Percentiles rank a stretch among this genome's conserved stretches.
Evolutionary conservation across 1,140 invertebrate genomes (phyloP).

Genomic region (Galleria mellonella): DNA sequence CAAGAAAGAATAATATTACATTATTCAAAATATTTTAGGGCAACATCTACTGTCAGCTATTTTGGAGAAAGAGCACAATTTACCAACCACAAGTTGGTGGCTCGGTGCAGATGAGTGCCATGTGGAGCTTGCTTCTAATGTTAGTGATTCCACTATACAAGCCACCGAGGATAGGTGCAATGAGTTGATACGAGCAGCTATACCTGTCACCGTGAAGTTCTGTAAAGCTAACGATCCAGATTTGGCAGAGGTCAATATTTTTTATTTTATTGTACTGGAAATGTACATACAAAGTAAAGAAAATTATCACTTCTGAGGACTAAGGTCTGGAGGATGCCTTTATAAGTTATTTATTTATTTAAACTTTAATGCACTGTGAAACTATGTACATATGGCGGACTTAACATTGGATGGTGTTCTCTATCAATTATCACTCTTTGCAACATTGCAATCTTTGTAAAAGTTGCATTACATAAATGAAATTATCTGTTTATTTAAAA

Average conservation of each 20-base stretch:
- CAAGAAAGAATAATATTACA: neutral
- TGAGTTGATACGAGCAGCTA: slow-evolving; percentile 77
- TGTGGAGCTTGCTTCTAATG: slow-evolving; percentile 77
- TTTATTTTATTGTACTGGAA: neutral
- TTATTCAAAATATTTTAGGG: slow-evolving; percentile 63
- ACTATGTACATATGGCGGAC: too few species aligned
- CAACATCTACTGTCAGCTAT: slow-evolving; percentile 90
- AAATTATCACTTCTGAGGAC: neutral
- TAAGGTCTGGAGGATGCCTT: too few species aligned
- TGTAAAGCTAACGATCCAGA: slow-evolving; percentile 77
- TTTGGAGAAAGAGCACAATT: slow-evolving; percentile 80
- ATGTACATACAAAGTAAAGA: neutral
- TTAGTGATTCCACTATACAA: slow-evolving; percentile 70
- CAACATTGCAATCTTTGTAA: too few species aligned
- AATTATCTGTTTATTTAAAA: too few species aligned
- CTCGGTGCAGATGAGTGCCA: slow-evolving; percentile 81
- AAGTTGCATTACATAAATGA: too few species aligned
- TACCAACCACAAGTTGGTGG: slow-evolving; percentile 86
- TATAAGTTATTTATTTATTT: too few species aligned
- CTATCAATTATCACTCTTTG: too few species aligned
- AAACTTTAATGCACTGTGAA: too few species aligned
- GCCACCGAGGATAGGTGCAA: slow-evolving; percentile 80
- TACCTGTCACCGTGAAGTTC: slow-evolving; percentile 78
- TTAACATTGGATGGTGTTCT: too few species aligned
- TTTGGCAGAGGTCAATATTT: slow-evolving; percentile 70